Percentiles rank a stretch among this genome's conserved stretches.
Evolutionary conservation across 2,113 vertebrate species (phyloP).

Genomic region (Upupa epops): DNA sequence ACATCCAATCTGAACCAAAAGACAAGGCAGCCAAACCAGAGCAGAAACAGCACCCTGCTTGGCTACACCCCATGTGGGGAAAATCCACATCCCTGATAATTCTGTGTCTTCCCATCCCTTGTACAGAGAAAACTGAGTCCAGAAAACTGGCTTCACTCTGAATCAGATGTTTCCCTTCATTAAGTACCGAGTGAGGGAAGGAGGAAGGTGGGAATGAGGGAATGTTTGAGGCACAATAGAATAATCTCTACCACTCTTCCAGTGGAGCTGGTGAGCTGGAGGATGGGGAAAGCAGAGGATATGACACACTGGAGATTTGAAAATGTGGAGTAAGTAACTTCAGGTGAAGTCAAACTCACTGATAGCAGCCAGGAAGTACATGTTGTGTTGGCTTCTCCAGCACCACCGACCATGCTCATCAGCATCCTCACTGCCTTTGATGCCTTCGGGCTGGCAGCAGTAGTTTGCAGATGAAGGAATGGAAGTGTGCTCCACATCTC

Average conservation of each 20-base stretch:
- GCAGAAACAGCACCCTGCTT: not conserved
- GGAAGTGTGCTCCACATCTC: not conserved
- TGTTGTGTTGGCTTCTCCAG: not conserved
- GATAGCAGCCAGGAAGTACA: not conserved
- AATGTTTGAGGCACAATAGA: not conserved
- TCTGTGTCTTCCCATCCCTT: not conserved
- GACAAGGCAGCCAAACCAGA: not conserved
- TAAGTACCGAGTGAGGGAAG: fast-evolving
- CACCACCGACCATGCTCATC: not conserved
- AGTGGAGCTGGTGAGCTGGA: not conserved
- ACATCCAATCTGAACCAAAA: not conserved
- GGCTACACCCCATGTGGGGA: fast-evolving
- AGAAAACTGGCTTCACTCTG: not conserved
- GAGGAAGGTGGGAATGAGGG: not conserved
- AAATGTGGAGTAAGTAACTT: not conserved
- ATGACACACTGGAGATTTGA: not conserved
- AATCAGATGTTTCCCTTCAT: not conserved
- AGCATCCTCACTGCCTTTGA: not conserved
- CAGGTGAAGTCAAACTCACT: not conserved
- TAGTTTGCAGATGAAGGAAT: not conserved
- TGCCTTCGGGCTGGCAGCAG: not conserved
- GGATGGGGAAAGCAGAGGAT: not conserved
- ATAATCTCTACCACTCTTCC: not conserved
- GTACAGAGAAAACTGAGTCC: not conserved
- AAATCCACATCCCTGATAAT: not conserved